Evolutionary conservation across 2,797 vertebrate genomes (phyloP).

Genomic region (Sarcophilus harrisii): DNA sequence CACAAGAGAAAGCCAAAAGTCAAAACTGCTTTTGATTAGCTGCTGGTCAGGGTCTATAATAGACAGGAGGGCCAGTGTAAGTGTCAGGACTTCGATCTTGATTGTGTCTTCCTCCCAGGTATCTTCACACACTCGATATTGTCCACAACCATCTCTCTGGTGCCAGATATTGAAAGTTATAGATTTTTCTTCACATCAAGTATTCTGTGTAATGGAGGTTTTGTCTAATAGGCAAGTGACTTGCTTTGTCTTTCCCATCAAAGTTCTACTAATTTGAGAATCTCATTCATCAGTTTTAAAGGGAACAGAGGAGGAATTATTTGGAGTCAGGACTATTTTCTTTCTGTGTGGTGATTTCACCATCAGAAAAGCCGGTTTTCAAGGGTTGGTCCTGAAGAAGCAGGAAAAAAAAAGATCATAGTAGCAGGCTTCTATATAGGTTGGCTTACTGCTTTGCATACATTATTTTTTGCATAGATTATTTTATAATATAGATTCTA

Average conservation of each 20-base stretch:
- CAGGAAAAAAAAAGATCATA: neutral
- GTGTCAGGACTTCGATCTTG: neutral
- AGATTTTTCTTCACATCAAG: neutral
- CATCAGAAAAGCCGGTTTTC: neutral
- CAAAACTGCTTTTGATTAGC: neutral
- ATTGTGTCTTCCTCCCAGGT: neutral
- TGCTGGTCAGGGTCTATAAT: neutral
- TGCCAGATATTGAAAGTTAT: neutral
- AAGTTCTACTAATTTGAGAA: neutral
- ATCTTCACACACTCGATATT: neutral
- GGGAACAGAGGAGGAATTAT: neutral
- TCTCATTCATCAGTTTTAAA: neutral
- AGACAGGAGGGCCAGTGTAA: neutral
- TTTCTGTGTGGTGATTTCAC: neutral
- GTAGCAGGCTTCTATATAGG: neutral
- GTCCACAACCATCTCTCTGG: neutral
- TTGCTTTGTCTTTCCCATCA: neutral
- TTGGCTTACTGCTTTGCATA: no score
- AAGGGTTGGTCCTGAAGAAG: neutral
- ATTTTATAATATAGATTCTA: no score
- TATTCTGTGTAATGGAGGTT: neutral
- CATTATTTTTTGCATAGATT: no score
- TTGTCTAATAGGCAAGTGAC: neutral
- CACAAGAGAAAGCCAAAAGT: constrained; percentile 15
- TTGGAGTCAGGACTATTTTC: neutral